phyloP scores from a whole-genome alignment of 2,113 vertebrate genomes.

The Myocastor coypus region DNA sequence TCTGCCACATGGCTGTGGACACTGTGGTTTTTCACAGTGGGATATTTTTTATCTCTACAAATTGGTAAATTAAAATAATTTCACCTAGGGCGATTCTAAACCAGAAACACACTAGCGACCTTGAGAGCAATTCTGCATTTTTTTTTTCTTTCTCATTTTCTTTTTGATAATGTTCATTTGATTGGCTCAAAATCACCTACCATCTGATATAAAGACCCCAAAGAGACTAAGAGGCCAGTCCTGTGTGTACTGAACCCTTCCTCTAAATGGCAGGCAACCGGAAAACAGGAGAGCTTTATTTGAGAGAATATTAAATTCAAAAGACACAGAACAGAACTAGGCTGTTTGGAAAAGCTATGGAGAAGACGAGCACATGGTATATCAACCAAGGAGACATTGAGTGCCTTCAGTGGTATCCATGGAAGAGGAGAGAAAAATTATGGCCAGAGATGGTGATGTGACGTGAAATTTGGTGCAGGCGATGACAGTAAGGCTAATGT shows the following conservation, averaged over 20 bases:
- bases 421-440: conserved; percentile 4
- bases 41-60: conserved; percentile 86
- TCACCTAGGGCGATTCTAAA: conserved; percentile 79
- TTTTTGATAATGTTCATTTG: conserved; percentile 51
- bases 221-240: not conserved
- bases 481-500: not conserved
- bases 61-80: conserved; percentile 92
- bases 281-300: not conserved
- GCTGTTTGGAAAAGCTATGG: not conserved
- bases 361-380: not conserved
- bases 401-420: not conserved
- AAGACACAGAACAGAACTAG: not conserved
- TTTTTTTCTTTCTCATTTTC: conserved; percentile 38
- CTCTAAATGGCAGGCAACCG: not conserved
- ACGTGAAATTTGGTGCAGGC: not conserved
- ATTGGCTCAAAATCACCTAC: not conserved
- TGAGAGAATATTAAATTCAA: not conserved
- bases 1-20: conserved; percentile 83
- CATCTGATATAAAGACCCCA: conserved; percentile 26
- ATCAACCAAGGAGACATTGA: not conserved
- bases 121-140: conserved; percentile 73
- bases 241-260: not conserved
- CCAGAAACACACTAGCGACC: conserved; percentile 65
- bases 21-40: conserved; percentile 89
- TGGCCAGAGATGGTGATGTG: not conserved